These are phyloP conservation scores for Tenualosa ilisha DNA, from an alignment of 2,797 vertebrate genomes.

Conservation along the genomic window DNA sequence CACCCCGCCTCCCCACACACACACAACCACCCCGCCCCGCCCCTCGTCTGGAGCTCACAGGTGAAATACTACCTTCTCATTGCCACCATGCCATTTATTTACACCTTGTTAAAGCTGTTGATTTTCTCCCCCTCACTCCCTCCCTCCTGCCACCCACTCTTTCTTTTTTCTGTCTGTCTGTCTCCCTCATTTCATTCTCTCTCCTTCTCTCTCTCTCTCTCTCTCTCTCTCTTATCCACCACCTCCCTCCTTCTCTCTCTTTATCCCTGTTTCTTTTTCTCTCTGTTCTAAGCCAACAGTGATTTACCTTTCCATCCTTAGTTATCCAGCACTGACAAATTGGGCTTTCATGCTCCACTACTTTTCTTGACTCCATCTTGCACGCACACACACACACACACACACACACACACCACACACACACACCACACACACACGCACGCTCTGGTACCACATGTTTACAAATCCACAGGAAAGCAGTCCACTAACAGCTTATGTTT, in stretches of 20 bases:
- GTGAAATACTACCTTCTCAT: background rate
- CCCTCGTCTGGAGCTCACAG: background rate
- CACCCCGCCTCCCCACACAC: no score
- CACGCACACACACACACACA: background rate
- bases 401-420: background rate
- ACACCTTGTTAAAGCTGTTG: background rate
- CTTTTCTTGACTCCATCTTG: background rate
- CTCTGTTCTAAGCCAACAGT: background rate
- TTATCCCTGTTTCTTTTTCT: no score
- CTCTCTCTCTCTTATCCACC: background rate
- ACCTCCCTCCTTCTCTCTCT: background rate
- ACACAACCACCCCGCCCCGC: no score
- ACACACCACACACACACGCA: background rate
- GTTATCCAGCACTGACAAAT: background rate
- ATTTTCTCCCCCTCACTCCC: no score
- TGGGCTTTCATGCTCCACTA: background rate
- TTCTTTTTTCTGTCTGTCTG: background rate
- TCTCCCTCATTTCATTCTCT: no score
- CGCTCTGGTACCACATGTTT: no score
- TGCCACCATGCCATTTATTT: background rate
- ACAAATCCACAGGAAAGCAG: no score
- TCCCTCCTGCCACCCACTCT: background rate
- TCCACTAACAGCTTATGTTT: no score
- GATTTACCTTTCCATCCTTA: background rate
- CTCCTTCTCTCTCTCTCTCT: background rate